Evolutionary conservation across 1,140 invertebrate species (phyloP), one percentile per base, ranked within the genome.

Genomic region (Coboldia fuscipes): DNA sequence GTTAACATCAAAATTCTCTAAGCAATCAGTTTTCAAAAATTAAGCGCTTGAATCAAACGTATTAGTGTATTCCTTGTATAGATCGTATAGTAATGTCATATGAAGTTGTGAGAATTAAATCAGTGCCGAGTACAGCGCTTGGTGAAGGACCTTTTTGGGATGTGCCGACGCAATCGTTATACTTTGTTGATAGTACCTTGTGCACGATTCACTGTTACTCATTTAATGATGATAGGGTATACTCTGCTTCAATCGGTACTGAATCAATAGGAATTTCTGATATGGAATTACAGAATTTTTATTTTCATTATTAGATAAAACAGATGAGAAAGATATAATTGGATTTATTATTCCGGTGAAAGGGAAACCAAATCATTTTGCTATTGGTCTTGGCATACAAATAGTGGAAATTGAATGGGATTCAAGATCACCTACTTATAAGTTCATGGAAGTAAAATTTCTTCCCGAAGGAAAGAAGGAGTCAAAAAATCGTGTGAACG

Each of bases 101-200:
- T n/a, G n/a, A n/a, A n/a, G n/a, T n/a, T n/a, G n/a, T n/a, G n/a
- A n/a, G n/a, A n/a, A n/a, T n/a, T n/a, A n/a, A n/a, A n/a, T n/a
- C n/a, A n/a, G n/a, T n/a, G n/a, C n/a, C n/a, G n/a, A n/a, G n/a
- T n/a, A n/a, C 18, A 23, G 16, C 47, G 40, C 46, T 65, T 20
- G 65, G 64, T 34, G 64, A 66, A 47, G 67, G 70, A 10, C 68
- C 69, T 10, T 68, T 72, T 49, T 75, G 70, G 70, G 65, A 68
- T 40, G 48, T 56, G n/a, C 42, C 46, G 3, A 54, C 59, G 14
- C 55, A 66, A 42, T 57, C 47, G n/a, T 50, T 72, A 9, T 66
- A 64, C 43, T 70, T 61, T 49, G 66, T 72, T 4, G 33, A 39
- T 24, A 33, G 37, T 22, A 33, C 17, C 33, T 32, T 34, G 21